Base-by-base conservation (phyloP, 2,113 vertebrate species). In the Tapirus terrestris region DNA sequence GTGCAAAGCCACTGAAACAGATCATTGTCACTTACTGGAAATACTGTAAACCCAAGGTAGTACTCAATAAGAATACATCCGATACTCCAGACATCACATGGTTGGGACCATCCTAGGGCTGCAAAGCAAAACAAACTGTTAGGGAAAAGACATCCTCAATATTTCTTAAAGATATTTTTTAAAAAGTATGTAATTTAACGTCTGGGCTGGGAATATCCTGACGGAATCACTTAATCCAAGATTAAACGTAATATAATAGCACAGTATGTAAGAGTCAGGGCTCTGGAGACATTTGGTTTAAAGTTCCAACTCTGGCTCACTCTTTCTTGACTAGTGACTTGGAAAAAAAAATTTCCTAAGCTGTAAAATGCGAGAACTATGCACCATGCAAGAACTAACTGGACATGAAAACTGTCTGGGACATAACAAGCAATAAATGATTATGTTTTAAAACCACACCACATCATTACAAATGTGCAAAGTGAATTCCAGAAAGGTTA, bases 31-130 rank as follows among this genome's bases (percentile, higher is more conserved):
- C 98, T 88, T 97, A 99, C 99, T 97, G 99, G 99, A 98, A 99
- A 99, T 11, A 99, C 98, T 1, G 99, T 99, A 83, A 99, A 99
- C 76, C 99, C 99, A 33, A 99, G 98, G 89, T 99, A 99, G 91
- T 99, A 99, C 65, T 99, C 99, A 8, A 99, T 99, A 87, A 99
- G 98, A 94, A 99, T 99, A 76, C 99, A 99, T 8, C 99, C 99
- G 23, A 99, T 98, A 89, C 99, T 99, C 99, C 99, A 99, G 56
- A 99, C 99, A 56, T 99, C 99, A 97, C 99, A 99, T 0, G 99
- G 98, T 0, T 99, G 99, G 48, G 99, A 98, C 99, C 99, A 99
- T 61, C 99, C 99, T 58, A 99, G 97, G 61, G 99, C 99, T 99
- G 98, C 27, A 97, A 96, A 95, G 31, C 18, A 94, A 73, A 97